These are phyloP conservation scores for Temnothorax ravouxi DNA, from an alignment of 2,888 invertebrate genomes.

Conservation along the genomic window DNA sequence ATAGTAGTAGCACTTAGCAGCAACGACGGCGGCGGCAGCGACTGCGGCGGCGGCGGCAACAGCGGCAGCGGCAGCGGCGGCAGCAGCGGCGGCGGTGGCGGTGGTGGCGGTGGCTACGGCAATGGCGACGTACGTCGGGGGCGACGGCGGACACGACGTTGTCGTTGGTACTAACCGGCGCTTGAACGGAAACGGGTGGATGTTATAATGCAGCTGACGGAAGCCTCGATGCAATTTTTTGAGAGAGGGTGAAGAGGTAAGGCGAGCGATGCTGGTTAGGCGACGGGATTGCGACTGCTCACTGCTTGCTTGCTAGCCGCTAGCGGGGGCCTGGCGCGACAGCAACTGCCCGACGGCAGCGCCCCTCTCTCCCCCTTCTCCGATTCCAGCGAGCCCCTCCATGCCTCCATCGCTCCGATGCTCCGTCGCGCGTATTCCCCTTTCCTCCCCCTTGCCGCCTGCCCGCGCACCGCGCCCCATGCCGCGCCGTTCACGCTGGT, in stretches of 20 bases:
- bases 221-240: conserved; percentile 81
- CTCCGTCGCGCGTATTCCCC: conserved; percentile 63
- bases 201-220: conserved; percentile 79
- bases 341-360: conserved; percentile 88
- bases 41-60: conserved; percentile 52
- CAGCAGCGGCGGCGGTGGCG: conserved; percentile 57
- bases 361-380: conserved; percentile 87
- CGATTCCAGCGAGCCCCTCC: conserved; percentile 77
- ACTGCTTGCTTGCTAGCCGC: conserved; percentile 82
- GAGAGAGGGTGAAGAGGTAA: conserved; percentile 87
- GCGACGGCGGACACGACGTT: conserved; percentile 63
- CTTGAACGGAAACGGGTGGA: conserved; percentile 69
- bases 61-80: not conserved
- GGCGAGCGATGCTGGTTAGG: conserved; percentile 85
- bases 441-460: not conserved
- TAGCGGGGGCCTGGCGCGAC: conserved; percentile 89
- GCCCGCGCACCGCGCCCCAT: not conserved
- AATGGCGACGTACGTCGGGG: conserved; percentile 70
- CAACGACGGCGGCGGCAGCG: conserved; percentile 53
- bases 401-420: conserved; percentile 33
- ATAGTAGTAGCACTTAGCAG: conserved; percentile 63
- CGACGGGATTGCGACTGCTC: conserved; percentile 85
- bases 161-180: conserved; percentile 52
- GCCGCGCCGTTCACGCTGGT: not conserved
- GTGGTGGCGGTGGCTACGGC: conserved; percentile 42